These are phyloP conservation scores for Spheniscus mendiculus DNA, from an alignment of 2,113 vertebrate species.

Conservation along the genomic window DNA sequence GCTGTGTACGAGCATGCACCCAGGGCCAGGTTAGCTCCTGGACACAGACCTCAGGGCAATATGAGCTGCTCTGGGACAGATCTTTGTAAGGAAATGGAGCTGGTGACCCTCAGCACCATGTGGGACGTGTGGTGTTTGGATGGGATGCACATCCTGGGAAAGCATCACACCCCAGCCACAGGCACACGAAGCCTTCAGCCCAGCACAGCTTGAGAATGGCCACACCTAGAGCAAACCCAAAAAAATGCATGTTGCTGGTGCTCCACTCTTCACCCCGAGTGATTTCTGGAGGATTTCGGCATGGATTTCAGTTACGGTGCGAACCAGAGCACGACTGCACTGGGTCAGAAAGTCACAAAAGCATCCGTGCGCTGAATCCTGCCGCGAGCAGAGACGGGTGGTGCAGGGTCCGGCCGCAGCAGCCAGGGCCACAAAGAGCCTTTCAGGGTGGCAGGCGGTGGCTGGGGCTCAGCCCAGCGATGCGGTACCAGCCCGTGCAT, in stretches of 20 bases:
- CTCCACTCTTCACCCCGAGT: background rate
- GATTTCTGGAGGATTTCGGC: background rate
- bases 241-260: background rate
- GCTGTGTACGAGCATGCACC: rapidly evolving
- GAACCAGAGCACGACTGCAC: background rate
- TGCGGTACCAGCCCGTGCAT: background rate
- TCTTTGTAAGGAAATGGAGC: background rate
- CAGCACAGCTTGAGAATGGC: background rate
- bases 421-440: constrained; percentile 14
- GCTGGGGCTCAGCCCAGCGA: background rate
- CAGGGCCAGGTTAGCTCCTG: background rate
- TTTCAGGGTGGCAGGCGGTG: background rate
- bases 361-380: background rate
- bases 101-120: background rate
- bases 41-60: background rate
- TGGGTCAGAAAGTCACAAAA: background rate
- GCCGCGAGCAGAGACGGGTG: rapidly evolving
- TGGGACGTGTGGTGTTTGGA: rapidly evolving
- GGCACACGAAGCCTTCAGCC: background rate
- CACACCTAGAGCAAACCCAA: background rate
- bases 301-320: background rate
- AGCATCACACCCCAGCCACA: background rate
- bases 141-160: background rate
- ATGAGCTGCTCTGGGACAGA: rapidly evolving
- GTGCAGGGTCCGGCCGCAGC: background rate